Evolutionary conservation across 2,797 vertebrate genomes (phyloP).

Genomic region (Sebastes trivittatus): DNA sequence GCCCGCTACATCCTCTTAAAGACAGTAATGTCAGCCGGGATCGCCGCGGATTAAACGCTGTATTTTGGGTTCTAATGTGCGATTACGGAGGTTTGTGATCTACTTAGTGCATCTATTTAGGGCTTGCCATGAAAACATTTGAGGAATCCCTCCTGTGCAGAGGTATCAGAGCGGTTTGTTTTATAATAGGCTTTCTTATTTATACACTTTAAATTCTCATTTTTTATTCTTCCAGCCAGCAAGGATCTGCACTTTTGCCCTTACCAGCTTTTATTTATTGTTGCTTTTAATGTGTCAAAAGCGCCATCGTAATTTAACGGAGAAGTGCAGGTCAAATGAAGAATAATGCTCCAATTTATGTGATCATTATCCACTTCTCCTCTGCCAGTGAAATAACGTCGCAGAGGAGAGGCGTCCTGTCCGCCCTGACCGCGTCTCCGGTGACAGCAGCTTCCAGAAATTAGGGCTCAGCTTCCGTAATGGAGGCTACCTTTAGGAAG

Average conservation of each 20-base stretch:
- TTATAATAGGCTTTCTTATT: not conserved
- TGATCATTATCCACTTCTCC: slow-evolving; percentile 25
- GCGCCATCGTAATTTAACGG: not conserved
- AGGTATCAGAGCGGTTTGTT: not conserved
- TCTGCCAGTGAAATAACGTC: not conserved
- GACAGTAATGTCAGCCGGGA: not conserved
- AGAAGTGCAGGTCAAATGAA: slow-evolving; percentile 12
- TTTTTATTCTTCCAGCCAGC: not conserved
- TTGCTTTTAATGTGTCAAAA: slow-evolving; percentile 16
- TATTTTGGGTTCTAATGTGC: not conserved
- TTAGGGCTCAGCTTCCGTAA: slow-evolving; percentile 18
- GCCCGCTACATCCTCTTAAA: no score
- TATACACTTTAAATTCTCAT: not conserved
- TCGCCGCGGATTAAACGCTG: not conserved
- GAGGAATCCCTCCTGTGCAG: not conserved
- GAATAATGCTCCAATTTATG: slow-evolving; percentile 23
- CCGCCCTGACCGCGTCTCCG: not conserved
- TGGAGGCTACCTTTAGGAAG: slow-evolving; percentile 46
- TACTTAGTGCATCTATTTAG: not conserved
- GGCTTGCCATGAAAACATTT: not conserved
- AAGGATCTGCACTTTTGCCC: not conserved
- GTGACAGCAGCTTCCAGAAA: slow-evolving; percentile 23
- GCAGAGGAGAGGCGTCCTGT: slow-evolving; percentile 2
- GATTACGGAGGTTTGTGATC: not conserved
- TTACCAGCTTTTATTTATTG: slow-evolving; percentile 11